Evolutionary conservation across 1,140 invertebrate species (phyloP).

Genomic region (Drosophila mauritiana): DNA sequence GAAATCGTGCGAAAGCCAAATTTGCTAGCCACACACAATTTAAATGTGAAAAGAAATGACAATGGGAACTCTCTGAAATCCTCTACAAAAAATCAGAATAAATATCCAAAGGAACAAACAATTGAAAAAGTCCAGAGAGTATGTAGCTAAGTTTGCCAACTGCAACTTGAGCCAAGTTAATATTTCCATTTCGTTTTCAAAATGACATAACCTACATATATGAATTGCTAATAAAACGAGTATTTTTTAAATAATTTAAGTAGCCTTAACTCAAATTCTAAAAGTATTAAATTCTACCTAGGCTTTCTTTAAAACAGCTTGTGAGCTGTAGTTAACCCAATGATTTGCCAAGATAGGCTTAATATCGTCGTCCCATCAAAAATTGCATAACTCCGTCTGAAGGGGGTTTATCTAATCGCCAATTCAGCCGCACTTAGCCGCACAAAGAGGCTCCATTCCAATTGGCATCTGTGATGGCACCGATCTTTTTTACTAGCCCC

Average conservation of each 20-base stretch:
- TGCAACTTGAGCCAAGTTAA: neutral
- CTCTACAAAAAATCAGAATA: neutral
- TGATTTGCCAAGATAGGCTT: too few species aligned
- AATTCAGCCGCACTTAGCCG: constrained; percentile 8
- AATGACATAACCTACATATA: too few species aligned
- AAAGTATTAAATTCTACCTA: neutral
- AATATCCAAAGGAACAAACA: neutral
- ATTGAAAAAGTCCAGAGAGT: neutral
- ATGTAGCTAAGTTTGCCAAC: neutral
- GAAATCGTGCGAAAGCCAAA: constrained; percentile 74
- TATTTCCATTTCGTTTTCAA: neutral
- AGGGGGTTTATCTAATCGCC: neutral
- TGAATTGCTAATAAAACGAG: too few species aligned
- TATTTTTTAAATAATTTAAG: too few species aligned
- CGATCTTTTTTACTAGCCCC: neutral
- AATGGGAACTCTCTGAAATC: neutral
- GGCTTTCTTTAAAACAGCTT: neutral
- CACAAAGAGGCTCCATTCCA: constrained; percentile 28
- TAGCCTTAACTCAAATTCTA: neutral
- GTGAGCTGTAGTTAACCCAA: neutral
- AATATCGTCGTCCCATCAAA: neutral
- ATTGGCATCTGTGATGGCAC: constrained; percentile 18
- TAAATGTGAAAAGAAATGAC: constrained; percentile 24
- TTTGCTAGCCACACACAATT: constrained; percentile 51
- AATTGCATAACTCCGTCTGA: neutral